Conservation (phyloP, 2,113 vertebrate genomes). For the Cephalopterus ornatus region DNA sequence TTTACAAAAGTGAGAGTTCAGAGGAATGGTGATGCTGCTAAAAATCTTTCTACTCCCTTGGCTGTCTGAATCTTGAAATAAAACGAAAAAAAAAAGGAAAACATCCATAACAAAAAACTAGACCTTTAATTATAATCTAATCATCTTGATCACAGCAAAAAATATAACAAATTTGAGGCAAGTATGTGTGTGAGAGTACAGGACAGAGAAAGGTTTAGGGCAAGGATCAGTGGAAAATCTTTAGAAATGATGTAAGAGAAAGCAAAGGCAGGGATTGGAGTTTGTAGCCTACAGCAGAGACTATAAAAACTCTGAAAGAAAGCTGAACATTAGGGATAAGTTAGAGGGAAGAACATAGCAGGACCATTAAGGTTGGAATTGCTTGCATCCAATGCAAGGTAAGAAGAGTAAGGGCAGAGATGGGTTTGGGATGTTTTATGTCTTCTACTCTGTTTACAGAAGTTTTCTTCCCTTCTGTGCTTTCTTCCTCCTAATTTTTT, state of each 20-base stretch:
- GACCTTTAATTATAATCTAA: slow-evolving; percentile 30
- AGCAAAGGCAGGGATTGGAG: slow-evolving; percentile 75
- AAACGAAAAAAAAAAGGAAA: not conserved
- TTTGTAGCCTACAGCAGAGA: slow-evolving; percentile 48
- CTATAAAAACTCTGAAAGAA: slow-evolving; percentile 63
- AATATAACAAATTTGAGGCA: slow-evolving; percentile 17
- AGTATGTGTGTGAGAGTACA: not conserved
- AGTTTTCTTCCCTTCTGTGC: not conserved
- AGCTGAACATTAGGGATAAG: slow-evolving; percentile 38
- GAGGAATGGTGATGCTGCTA: slow-evolving; percentile 1
- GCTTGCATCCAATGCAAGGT: slow-evolving; percentile 64
- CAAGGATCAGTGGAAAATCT: slow-evolving; percentile 81
- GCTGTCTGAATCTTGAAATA: not conserved
- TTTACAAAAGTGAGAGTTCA: slow-evolving; percentile 10
- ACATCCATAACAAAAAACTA: not conserved
- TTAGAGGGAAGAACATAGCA: slow-evolving; percentile 25
- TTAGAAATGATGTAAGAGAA: slow-evolving; percentile 83
- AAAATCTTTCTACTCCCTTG: not conserved
- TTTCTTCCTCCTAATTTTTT: not conserved
- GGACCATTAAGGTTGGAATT: slow-evolving; percentile 30
- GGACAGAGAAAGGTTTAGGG: slow-evolving; percentile 64
- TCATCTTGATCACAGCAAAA: slow-evolving; percentile 46
- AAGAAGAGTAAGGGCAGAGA: slow-evolving; percentile 53
- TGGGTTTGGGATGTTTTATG: not conserved
- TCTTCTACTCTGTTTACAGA: not conserved